Conservation (phyloP, 2,888 invertebrate genomes). For the Ganaspis brasiliensis region DNA sequence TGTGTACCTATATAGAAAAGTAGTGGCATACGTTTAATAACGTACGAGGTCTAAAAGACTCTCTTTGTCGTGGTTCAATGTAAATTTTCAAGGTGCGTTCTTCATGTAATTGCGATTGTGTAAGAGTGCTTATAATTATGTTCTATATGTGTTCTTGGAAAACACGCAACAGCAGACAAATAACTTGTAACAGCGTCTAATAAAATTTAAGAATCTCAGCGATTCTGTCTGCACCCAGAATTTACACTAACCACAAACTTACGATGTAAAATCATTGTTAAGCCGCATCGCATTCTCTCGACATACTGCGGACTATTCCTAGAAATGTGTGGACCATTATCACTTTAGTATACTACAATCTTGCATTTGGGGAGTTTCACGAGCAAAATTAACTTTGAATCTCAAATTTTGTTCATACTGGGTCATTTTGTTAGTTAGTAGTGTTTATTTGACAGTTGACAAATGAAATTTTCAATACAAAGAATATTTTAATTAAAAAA, state of each 20-base stretch:
- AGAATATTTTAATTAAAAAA: no score
- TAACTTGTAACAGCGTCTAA: not conserved
- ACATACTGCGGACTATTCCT: slow-evolving; percentile 8
- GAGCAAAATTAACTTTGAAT: no score
- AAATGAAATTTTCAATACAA: no score
- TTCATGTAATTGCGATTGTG: not conserved
- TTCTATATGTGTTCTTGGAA: not conserved
- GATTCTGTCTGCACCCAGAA: not conserved
- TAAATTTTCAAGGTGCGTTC: not conserved
- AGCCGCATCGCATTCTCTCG: slow-evolving; percentile 8
- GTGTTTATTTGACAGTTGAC: no score
- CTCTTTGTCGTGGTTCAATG: not conserved
- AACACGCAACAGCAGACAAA: not conserved
- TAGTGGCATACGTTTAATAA: not conserved
- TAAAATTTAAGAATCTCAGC: no score
- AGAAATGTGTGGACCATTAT: slow-evolving; percentile 4
- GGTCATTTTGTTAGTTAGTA: no score
- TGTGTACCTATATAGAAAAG: not conserved
- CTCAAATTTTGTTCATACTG: no score
- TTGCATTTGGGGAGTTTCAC: no score
- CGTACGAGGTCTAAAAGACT: not conserved
- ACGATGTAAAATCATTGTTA: slow-evolving; percentile 8
- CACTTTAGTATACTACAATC: not conserved
- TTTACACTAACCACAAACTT: slow-evolving; percentile 17
- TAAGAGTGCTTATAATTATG: not conserved